A percentile compares a stretch with the other conserved stretches of the same genome.
Evolutionary conservation across 1,140 invertebrate genomes (phyloP).

Genomic region (Aphelinus certus): DNA sequence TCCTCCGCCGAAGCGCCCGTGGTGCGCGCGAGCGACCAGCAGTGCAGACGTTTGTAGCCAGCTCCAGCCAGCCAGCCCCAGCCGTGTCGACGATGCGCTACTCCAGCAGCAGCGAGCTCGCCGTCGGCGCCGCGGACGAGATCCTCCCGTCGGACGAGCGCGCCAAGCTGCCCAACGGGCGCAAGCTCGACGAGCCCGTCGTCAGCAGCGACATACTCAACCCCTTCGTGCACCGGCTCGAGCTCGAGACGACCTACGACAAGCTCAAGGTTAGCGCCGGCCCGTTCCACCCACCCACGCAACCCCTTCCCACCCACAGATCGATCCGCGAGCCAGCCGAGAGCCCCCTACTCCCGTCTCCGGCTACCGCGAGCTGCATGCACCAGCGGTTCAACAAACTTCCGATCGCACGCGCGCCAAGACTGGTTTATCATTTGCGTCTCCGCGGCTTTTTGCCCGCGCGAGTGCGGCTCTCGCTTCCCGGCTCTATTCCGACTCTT

Average conservation of each 20-base stretch:
- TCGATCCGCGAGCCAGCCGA: no score
- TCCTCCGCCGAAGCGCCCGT: not conserved
- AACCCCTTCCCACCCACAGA: no score
- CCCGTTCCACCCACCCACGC: no score
- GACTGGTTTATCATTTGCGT: no score
- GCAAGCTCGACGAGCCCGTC: conserved; percentile 43
- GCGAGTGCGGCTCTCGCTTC: no score
- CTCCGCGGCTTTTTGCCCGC: no score
- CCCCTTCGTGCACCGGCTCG: conserved; percentile 85
- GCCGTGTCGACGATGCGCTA: conserved; percentile 17
- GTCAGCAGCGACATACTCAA: conserved; percentile 72
- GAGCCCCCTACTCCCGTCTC: no score
- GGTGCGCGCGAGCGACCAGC: not conserved
- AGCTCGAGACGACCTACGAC: conserved; percentile 83
- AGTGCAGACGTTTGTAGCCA: not conserved
- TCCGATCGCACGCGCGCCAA: no score
- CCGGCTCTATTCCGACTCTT: no score
- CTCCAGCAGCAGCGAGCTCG: conserved; percentile 25
- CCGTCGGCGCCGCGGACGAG: conserved; percentile 10
- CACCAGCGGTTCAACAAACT: no score
- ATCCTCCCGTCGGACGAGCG: conserved; percentile 16
- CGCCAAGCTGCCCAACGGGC: conserved; percentile 5
- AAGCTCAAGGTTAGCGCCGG: conserved; percentile 75
- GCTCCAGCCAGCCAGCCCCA: not conserved
- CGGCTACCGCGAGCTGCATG: no score